A percentile compares a stretch with the other conserved stretches of the same genome.
phyloP scores from a whole-genome alignment of 2,888 invertebrate genomes.

The Euplagia quadripunctaria region DNA sequence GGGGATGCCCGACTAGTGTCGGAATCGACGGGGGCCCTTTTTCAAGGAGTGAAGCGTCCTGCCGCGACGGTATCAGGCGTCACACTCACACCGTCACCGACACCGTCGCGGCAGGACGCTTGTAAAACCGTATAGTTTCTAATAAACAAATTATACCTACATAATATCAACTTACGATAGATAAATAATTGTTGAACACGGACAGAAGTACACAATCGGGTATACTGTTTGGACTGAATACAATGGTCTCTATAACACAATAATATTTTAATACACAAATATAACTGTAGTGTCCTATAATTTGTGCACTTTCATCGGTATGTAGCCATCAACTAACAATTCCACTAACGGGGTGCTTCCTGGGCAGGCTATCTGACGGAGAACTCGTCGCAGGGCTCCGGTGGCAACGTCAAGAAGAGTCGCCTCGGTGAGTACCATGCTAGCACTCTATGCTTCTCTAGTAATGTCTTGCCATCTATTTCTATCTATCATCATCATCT shows the following conservation, averaged over 20 bases:
- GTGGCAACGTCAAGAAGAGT: conserved; percentile 62
- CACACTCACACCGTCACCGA: too few relatives aligned
- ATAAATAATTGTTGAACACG: too few relatives aligned
- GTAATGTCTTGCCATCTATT: neutral
- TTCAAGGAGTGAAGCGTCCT: too few relatives aligned
- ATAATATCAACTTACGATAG: too few relatives aligned
- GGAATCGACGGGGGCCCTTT: too few relatives aligned
- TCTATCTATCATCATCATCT: neutral
- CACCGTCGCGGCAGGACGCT: too few relatives aligned
- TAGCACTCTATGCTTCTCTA: conserved; percentile 14
- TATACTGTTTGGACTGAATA: too few relatives aligned
- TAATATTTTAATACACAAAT: neutral
- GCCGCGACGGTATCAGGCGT: too few relatives aligned
- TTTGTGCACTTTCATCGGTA: conserved; percentile 33
- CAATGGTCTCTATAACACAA: neutral
- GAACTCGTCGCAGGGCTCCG: conserved; percentile 79
- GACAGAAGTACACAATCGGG: too few relatives aligned
- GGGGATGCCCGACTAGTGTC: too few relatives aligned
- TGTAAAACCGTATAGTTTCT: too few relatives aligned
- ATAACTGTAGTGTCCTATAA: neutral
- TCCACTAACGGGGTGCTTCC: conserved; percentile 83
- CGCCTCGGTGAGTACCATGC: conserved; percentile 66
- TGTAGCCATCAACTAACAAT: conserved; percentile 52
- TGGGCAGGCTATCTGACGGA: conserved; percentile 85
- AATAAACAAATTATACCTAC: too few relatives aligned